These are phyloP conservation scores for Cacajao melanocephalus DNA, from an alignment of 2,797 vertebrate genomes.

Conservation along the genomic window DNA sequence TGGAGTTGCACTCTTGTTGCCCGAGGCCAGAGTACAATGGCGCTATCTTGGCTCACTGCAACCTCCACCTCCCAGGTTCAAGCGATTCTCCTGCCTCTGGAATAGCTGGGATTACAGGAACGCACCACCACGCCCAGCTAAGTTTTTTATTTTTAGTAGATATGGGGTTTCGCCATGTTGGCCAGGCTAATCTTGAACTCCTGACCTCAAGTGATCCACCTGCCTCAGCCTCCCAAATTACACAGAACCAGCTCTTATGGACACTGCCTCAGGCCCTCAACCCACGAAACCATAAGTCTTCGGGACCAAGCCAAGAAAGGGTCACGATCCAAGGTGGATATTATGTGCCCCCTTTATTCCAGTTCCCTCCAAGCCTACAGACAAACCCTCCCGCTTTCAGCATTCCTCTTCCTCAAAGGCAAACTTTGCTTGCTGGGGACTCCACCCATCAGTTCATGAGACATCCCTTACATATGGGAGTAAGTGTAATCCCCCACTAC, in stretches of 20 bases:
- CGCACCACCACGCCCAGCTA: too few species aligned
- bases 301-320: not conserved
- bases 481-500: not conserved
- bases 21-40: too few species aligned
- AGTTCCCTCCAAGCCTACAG: not conserved
- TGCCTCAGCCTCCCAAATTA: not conserved
- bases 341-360: not conserved
- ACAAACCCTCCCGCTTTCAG: not conserved
- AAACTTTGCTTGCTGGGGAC: not conserved
- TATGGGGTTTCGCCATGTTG: too few species aligned
- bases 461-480: not conserved
- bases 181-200: too few species aligned
- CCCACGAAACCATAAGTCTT: not conserved
- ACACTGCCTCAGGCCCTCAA: not conserved
- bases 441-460: not conserved
- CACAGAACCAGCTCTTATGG: not conserved
- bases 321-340: not conserved
- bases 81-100: too few species aligned
- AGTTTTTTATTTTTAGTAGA: too few species aligned
- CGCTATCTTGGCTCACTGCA: too few species aligned
- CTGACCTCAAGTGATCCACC: too few species aligned
- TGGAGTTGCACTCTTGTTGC: too few species aligned
- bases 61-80: too few species aligned
- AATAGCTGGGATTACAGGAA: too few species aligned
- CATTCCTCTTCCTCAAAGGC: not conserved